Evolutionary conservation across 2,113 vertebrate species (phyloP), one percentile per base, ranked within the genome.

Genomic region (Pagrus major): DNA sequence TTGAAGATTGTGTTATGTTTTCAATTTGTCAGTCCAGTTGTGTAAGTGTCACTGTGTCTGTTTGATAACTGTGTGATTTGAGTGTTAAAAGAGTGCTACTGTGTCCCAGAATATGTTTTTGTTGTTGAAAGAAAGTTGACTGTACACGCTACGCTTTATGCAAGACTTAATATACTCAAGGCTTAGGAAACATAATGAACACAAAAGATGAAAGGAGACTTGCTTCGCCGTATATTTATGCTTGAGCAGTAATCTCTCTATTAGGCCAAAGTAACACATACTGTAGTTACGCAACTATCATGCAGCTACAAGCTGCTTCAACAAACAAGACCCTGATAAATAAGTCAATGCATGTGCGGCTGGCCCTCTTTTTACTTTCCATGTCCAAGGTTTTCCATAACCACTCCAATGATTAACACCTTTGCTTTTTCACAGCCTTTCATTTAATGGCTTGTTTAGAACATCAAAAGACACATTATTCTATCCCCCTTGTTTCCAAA

Each of bases 391-490:
- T 86, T 90, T 91, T 80, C 73, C 61, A 39, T 60, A 89, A 88
- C 72, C 14, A 64, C 80, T 76, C 56, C 46, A 27, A 5, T 70
- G 74, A 83, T 88, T 73, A 83, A 61, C 66, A 60, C 47, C 3
- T 82, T 84, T 78, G 46, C 14, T 76, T 0, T 74, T 80, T 54
- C 74, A 47, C 80, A 77, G 76, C 72, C 81, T 92, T 91, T 90
- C 56, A 86, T 89, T 88, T 78, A 90, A 75, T 82, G 86, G 81
- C 75, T 91, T 85, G 77, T 91, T 91, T 84, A 83, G 67, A 90
- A 91, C 86, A 89, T 92, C 89, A 92, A 92, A 93, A 88, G 88
- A 55, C 61, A 29, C 79, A 92, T 93, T 89, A 83, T 86, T 76
- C 66, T 58, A 63, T 73, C 37, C 56, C 86, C 68, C 76, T 76